A percentile compares a stretch with the other conserved stretches of the same genome.
Evolutionary conservation across 2,113 vertebrate genomes (phyloP).

Genomic region (Osmerus mordax): DNA sequence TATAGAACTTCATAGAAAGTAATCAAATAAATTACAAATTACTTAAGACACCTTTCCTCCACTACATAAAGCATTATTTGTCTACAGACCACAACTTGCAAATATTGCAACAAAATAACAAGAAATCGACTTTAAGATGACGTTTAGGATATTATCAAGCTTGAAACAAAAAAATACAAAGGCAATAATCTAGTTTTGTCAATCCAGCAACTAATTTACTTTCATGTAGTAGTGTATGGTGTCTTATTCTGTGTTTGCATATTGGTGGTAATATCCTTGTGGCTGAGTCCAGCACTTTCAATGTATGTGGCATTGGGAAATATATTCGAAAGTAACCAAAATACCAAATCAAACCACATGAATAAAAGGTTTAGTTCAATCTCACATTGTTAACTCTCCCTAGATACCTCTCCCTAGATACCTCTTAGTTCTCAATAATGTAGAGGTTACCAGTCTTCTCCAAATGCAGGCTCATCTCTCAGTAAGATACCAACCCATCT

Average conservation of each 20-base stretch:
- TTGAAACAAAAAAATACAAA: conserved; percentile 84
- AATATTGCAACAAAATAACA: conserved; percentile 84
- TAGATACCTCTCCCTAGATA: conserved; percentile 13
- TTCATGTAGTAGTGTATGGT: conserved; percentile 83
- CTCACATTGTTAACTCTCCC: conserved; percentile 16
- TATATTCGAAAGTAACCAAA: conserved; percentile 45
- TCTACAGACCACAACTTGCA: conserved; percentile 99
- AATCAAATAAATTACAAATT: conserved; percentile 99
- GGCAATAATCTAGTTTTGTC: conserved; percentile 76
- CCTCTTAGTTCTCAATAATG: not conserved
- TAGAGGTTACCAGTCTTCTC: not conserved
- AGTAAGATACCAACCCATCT: conserved; percentile 37
- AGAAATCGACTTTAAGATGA: conserved; percentile 80
- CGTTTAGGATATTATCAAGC: conserved; percentile 83
- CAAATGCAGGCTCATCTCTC: conserved; percentile 26
- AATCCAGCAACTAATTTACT: conserved; percentile 86
- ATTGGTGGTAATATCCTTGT: conserved; percentile 62
- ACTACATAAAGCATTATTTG: conserved; percentile 97
- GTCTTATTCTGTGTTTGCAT: conserved; percentile 73
- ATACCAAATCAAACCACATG: conserved; percentile 21
- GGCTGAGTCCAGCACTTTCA: conserved; percentile 37
- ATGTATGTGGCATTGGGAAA: conserved; percentile 34
- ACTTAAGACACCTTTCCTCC: conserved; percentile 94
- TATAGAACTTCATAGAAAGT: conserved; percentile 99
- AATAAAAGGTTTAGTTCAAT: conserved; percentile 1